Evolutionary conservation across 2,797 vertebrate species (phyloP).

Genomic region (Coregonus sp.): DNA sequence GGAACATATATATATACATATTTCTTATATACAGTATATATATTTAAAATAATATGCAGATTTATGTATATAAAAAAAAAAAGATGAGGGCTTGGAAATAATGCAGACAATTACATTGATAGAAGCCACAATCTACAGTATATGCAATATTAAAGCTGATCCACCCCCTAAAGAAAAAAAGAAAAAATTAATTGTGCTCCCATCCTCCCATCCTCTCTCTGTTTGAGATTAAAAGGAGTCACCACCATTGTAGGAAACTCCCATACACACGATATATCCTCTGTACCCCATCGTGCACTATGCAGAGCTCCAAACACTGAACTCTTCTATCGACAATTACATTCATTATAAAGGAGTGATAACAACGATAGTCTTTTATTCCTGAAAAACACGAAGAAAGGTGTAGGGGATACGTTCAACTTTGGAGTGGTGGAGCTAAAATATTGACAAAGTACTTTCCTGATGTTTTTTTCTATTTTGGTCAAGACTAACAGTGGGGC

Average conservation of each 20-base stretch:
- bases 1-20: too few species aligned
- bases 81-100: too few species aligned
- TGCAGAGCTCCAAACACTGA: background rate
- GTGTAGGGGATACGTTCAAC: background rate
- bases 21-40: too few species aligned
- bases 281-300: background rate
- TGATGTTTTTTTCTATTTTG: slow-evolving; percentile 20
- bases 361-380: background rate
- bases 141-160: too few species aligned
- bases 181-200: too few species aligned
- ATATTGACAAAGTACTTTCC: background rate
- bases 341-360: background rate
- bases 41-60: too few species aligned
- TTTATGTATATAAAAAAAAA: accelerated
- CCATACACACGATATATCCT: background rate
- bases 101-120: too few species aligned
- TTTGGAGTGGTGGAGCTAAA: background rate
- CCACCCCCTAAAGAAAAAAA: too few species aligned
- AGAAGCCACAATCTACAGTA: too few species aligned
- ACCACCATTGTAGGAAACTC: background rate
- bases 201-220: too few species aligned
- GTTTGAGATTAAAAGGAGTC: background rate
- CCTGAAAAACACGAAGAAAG: background rate
- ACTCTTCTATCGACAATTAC: background rate
- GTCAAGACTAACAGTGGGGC: slow-evolving; percentile 26